Percentiles rank a stretch among this genome's conserved stretches.
Conservation (phyloP, 2,113 vertebrate genomes). For the Haemorhous mexicanus region DNA sequence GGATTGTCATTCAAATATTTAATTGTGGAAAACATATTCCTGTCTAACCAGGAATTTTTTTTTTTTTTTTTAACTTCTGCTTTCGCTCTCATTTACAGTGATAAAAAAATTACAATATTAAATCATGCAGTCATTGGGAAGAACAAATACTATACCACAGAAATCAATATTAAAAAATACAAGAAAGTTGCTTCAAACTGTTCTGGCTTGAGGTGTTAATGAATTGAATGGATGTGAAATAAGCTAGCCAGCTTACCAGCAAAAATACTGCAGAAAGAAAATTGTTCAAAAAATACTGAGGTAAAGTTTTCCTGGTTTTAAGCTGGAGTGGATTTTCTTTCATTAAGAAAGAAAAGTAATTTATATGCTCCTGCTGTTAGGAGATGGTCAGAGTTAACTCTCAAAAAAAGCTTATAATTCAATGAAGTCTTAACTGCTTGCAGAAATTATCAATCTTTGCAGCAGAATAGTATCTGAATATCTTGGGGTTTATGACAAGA, state of each 20-base stretch:
- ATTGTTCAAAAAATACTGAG: neutral
- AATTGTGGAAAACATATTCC: neutral
- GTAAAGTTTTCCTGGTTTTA: neutral
- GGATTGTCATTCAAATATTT: neutral
- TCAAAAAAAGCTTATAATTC: neutral
- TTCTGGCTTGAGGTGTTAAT: neutral
- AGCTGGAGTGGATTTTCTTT: neutral
- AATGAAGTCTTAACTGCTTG: neutral
- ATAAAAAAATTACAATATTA: neutral
- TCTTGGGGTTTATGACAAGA: neutral
- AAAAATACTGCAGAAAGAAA: neutral
- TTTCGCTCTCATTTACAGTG: neutral
- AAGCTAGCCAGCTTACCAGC: neutral
- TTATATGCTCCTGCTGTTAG: neutral
- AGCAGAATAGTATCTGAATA: neutral
- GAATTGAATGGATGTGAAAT: neutral
- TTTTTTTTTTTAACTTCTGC: neutral
- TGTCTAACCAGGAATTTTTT: neutral
- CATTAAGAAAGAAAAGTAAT: neutral
- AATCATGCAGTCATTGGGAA: neutral
- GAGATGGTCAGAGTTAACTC: neutral
- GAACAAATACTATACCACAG: neutral
- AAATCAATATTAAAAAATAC: neutral
- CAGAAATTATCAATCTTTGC: neutral
- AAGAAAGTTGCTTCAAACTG: neutral